Conservation (phyloP, 2,888 invertebrate genomes). For the Athripsodes cinereus region DNA sequence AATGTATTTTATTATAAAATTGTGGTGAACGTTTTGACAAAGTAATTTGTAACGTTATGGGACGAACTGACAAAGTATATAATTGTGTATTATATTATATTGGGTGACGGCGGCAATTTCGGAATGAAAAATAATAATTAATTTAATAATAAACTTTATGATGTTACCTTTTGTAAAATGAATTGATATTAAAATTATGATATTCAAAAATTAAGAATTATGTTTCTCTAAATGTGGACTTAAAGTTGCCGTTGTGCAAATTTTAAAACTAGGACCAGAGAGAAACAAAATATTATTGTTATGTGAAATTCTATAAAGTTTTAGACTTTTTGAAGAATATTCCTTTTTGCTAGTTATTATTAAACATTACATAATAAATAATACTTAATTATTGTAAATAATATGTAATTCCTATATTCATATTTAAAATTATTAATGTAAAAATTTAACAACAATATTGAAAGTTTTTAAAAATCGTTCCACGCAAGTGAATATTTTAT, state of each 20-base stretch:
- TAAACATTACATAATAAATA: background rate
- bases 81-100: background rate
- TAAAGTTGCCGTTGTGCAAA: background rate
- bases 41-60: too few relatives aligned
- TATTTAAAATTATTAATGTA: background rate
- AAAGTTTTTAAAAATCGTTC: background rate
- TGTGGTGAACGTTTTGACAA: too few relatives aligned
- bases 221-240: background rate
- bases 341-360: background rate
- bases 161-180: background rate
- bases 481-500: too few relatives aligned
- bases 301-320: background rate
- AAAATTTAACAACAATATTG: too few relatives aligned
- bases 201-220: background rate
- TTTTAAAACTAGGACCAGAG: background rate
- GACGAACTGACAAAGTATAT: background rate
- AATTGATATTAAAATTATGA: background rate
- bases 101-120: background rate
- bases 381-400: background rate
- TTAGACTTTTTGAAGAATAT: background rate
- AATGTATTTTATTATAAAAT: too few relatives aligned
- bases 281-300: background rate
- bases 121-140: background rate
- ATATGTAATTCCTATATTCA: background rate
- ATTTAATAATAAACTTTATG: background rate